A percentile compares a stretch with the other conserved stretches of the same genome.
Conservation (phyloP, 1,140 invertebrate genomes). For the Drosophila lini region DNA sequence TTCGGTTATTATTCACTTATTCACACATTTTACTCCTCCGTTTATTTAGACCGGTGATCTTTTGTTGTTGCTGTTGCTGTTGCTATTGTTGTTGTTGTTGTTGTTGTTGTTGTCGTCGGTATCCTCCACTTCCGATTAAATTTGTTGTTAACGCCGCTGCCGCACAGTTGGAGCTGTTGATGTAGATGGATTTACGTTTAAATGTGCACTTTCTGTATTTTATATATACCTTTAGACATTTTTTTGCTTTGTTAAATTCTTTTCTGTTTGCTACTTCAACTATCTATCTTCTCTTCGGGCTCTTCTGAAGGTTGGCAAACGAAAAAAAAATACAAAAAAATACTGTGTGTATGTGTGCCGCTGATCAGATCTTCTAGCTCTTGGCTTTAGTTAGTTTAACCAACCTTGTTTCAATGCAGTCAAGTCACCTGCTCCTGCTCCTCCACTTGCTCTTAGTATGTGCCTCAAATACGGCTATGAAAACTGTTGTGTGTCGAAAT, state of each 20-base stretch:
- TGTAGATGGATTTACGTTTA: constrained; percentile 12
- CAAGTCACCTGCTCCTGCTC: constrained; percentile 9
- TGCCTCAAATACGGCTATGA: constrained; percentile 10
- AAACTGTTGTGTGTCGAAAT: constrained; percentile 1
- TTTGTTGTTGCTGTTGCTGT: constrained; percentile 2
- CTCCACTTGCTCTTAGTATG: constrained; percentile 4
- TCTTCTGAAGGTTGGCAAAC: neutral
- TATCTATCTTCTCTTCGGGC: constrained; percentile 5
- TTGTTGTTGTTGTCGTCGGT: neutral
- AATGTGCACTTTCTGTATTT: constrained; percentile 19
- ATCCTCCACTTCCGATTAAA: constrained; percentile 20
- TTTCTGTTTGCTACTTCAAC: constrained; percentile 1
- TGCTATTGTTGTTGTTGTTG: neutral
- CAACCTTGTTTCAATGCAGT: constrained; percentile 18
- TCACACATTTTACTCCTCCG: constrained; percentile 9
- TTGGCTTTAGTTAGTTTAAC: constrained; percentile 10
- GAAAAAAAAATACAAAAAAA: neutral
- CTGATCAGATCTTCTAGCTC: neutral
- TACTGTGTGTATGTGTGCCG: constrained; percentile 5
- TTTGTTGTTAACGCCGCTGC: constrained; percentile 15
- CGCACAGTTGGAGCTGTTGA: constrained; percentile 19
- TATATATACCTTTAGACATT: neutral
- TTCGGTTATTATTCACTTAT: constrained; percentile 10
- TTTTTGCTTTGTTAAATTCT: constrained; percentile 9
- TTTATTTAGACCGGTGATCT: constrained; percentile 17